A percentile compares a stretch with the other conserved stretches of the same genome.
phyloP scores from a whole-genome alignment of 2,113 vertebrate species.

The Archilochus colubris region DNA sequence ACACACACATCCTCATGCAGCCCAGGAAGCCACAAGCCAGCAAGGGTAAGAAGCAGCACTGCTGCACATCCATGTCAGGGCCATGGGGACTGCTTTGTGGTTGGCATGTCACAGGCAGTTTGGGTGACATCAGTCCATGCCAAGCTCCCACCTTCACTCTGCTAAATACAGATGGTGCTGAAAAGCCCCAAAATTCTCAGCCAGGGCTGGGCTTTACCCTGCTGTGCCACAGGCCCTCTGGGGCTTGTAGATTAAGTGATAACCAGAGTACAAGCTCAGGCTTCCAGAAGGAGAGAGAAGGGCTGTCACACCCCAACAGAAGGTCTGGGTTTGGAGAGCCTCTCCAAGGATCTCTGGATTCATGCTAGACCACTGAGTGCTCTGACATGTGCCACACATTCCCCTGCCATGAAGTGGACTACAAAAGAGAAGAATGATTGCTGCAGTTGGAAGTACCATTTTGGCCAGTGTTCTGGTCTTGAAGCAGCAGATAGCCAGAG shows the following conservation, averaged over 20 bases:
- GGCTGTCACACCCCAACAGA: neutral
- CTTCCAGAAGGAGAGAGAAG: neutral
- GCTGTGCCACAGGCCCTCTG: neutral
- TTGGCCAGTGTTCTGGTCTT: neutral
- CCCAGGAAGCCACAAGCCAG: neutral
- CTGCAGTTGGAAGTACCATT: neutral
- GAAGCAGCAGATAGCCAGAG: neutral
- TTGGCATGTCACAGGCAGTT: neutral
- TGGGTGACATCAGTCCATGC: neutral
- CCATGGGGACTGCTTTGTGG: neutral
- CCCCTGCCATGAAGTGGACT: neutral
- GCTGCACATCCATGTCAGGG: neutral
- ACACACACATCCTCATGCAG: neutral
- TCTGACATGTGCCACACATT: neutral
- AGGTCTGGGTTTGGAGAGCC: neutral
- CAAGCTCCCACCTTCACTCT: neutral
- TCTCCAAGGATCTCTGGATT: neutral
- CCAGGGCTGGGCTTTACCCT: neutral
- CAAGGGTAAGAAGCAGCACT: neutral
- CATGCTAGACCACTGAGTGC: rapidly evolving
- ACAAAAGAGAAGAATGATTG: neutral
- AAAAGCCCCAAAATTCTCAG: neutral
- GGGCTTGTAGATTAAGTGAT: neutral
- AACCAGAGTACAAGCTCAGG: neutral
- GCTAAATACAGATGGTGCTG: neutral